phyloP scores from a whole-genome alignment of 2,113 vertebrate species.

The Vanacampus margaritifer region DNA sequence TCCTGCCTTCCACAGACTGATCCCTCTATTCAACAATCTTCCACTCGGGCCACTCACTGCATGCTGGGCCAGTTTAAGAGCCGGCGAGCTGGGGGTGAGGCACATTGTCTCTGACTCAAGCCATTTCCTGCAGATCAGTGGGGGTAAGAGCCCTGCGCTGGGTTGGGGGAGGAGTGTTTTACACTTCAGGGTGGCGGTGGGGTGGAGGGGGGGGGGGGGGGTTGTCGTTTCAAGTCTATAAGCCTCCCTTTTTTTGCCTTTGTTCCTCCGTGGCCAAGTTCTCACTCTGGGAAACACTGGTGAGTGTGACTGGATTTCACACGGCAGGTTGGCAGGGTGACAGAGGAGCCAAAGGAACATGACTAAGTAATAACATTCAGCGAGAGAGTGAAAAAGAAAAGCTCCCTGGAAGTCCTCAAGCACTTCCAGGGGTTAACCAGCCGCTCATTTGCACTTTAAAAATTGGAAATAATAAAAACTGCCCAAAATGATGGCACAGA shows the following conservation, averaged over 20 bases:
- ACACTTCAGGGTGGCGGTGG: slow-evolving; percentile 66
- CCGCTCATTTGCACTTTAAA: slow-evolving; percentile 35
- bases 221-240: slow-evolving; percentile 77
- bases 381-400: slow-evolving; percentile 46
- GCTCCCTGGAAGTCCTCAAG: slow-evolving; percentile 43
- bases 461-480: slow-evolving; percentile 21
- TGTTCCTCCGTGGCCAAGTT: slow-evolving; percentile 74
- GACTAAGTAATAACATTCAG: slow-evolving; percentile 68
- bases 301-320: slow-evolving; percentile 74
- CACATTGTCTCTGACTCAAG: slow-evolving; percentile 73
- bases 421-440: slow-evolving; percentile 31
- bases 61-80: slow-evolving; percentile 72
- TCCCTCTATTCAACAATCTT: slow-evolving; percentile 66
- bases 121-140: slow-evolving; percentile 78
- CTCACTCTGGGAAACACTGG: slow-evolving; percentile 67
- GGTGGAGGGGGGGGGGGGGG: slow-evolving; percentile 53
- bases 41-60: slow-evolving; percentile 63
- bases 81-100: slow-evolving; percentile 64
- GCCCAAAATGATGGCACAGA: neutral
- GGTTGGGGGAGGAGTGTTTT: slow-evolving; percentile 76
- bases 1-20: slow-evolving; percentile 65
- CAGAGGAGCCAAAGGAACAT: slow-evolving; percentile 61
- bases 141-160: slow-evolving; percentile 68
- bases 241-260: slow-evolving; percentile 70
- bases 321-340: slow-evolving; percentile 64